A percentile compares a stretch with the other conserved stretches of the same genome.
Conservation (phyloP, 2,888 invertebrate genomes). For the Hetaerina titia region DNA sequence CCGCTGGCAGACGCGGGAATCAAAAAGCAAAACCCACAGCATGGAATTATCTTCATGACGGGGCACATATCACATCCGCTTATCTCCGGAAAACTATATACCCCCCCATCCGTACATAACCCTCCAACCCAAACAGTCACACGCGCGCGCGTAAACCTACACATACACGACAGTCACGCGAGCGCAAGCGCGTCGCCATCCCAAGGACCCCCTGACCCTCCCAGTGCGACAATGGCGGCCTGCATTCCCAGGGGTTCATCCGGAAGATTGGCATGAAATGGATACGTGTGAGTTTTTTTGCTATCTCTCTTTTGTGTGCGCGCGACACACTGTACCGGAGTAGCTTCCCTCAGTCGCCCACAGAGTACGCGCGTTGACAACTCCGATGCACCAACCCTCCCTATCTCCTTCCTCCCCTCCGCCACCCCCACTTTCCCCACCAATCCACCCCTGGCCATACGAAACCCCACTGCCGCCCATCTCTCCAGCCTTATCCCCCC, state of each 20-base stretch:
- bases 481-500: background rate
- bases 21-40: background rate
- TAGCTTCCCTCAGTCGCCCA: constrained; percentile 40
- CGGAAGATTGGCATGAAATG: background rate
- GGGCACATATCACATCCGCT: background rate
- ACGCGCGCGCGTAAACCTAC: too few species aligned
- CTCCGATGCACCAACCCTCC: background rate
- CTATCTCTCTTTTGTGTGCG: constrained; percentile 1
- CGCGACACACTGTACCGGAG: background rate
- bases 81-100: background rate
- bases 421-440: background rate
- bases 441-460: background rate
- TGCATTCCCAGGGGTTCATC: background rate
- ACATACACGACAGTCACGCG: too few species aligned
- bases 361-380: constrained; percentile 52
- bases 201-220: background rate
- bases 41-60: background rate
- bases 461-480: too few species aligned
- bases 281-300: background rate
- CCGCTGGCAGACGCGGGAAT: background rate
- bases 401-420: too few species aligned
- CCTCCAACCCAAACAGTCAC: too few species aligned
- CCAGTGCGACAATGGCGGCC: background rate
- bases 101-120: too few species aligned
- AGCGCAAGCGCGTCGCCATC: too few species aligned